These are phyloP conservation scores for Tinea trinotella DNA, from an alignment of 2,888 invertebrate species.

Conservation along the genomic window DNA sequence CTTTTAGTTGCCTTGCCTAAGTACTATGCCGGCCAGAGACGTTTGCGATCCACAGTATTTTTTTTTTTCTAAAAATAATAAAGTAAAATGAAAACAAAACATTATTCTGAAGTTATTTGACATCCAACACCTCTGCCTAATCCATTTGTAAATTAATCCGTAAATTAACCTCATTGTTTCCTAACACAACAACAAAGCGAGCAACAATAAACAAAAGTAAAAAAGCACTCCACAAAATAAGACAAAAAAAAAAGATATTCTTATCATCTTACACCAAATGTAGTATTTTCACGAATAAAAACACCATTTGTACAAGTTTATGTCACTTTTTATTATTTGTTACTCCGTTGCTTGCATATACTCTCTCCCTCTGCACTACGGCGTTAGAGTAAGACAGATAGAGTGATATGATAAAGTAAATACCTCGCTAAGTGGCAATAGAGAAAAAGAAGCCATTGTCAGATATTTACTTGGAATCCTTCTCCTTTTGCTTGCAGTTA, in stretches of 20 bases:
- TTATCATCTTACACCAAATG: conserved; percentile 16
- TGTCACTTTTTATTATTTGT: conserved; percentile 18
- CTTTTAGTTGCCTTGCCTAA: no score
- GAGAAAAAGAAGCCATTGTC: conserved; percentile 6
- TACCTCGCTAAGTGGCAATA: conserved; percentile 15
- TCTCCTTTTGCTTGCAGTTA: neutral
- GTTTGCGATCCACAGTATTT: no score
- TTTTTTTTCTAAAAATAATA: no score
- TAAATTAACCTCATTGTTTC: no score
- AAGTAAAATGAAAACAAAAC: no score
- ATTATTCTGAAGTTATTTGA: no score
- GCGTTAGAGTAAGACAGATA: neutral
- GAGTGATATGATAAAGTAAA: conserved; percentile 9
- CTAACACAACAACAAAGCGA: neutral
- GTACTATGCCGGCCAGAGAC: no score
- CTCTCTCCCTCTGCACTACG: neutral
- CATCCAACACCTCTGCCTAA: no score
- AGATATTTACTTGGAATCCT: neutral
- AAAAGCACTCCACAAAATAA: conserved; percentile 8
- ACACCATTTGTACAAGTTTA: conserved; percentile 14
- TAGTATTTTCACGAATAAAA: conserved; percentile 14
- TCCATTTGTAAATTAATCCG: no score
- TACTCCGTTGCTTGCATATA: neutral
- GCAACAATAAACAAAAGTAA: neutral
- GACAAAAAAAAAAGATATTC: neutral